Conservation (phyloP, 2,113 vertebrate species). For the Rhynchopsitta pachyrhyncha region DNA sequence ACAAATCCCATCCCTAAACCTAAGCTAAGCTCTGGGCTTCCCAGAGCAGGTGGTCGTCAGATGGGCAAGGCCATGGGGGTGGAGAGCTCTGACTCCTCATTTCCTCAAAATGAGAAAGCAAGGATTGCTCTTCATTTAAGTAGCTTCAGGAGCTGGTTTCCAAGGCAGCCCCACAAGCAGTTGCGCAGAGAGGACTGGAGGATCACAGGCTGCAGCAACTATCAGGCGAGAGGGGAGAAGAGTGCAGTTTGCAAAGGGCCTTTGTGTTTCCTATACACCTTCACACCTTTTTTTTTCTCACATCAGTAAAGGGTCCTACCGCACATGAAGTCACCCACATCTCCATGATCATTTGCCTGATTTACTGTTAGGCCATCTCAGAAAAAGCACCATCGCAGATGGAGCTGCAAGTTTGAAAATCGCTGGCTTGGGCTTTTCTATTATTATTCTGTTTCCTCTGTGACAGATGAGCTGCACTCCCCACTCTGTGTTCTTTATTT, state of each 20-base stretch:
- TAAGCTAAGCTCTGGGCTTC: background rate
- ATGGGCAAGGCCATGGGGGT: background rate
- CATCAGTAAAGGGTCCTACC: background rate
- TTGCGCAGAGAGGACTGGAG: background rate
- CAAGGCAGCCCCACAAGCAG: background rate
- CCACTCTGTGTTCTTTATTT: constrained; percentile 2
- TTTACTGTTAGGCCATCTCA: background rate
- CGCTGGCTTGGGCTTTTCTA: background rate
- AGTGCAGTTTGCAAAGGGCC: background rate
- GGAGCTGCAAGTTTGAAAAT: background rate
- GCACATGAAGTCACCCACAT: background rate
- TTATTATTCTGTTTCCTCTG: background rate
- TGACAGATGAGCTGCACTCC: constrained; percentile 25
- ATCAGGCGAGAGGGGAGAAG: background rate
- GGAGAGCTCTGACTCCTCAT: background rate
- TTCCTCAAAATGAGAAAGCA: background rate
- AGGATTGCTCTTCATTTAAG: background rate
- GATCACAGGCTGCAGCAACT: background rate
- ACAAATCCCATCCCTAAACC: background rate
- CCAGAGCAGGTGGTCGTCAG: background rate
- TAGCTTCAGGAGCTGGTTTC: background rate
- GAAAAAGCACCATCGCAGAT: background rate
- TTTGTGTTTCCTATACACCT: background rate
- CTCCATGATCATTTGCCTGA: background rate
- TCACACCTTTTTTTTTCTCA: background rate